Evolutionary conservation across 2,113 vertebrate species (phyloP), one percentile per base, ranked within the genome.

Genomic region (Pterocles gutturalis): DNA sequence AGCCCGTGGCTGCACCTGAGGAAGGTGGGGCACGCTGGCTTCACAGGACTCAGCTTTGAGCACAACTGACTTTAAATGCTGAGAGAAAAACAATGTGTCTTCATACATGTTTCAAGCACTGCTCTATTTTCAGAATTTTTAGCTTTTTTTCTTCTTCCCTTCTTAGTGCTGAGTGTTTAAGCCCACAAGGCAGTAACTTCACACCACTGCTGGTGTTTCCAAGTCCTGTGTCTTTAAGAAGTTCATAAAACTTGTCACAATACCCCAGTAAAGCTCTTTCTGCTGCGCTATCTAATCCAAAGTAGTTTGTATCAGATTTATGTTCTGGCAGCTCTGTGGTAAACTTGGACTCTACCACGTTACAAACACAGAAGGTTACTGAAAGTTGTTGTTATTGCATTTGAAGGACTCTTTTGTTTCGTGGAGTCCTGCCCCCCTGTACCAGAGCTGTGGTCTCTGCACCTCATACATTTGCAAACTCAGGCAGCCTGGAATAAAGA

Each of bases 301-400:
- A 95, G 92, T 89, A 77, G 83, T 96, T 97, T 96, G 57, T 94
- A 94, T 94, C 94, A 97, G 96, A 96, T 97, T 95, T 97, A 93
- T 80, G 53, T 93, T 92, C 91, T 95, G 97, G 92, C 94, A 91
- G 94, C 86, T 92, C 92, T 87, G 73, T 65, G 89, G 83, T 93
- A 95, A 95, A 96, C 91, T 92, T 96, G 87, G 91, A 91, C 94
- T 95, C 87, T 49, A 87, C 89, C 89, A 84, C 80, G 43, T 53
- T 90, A 54, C 90, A 87, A 96, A 84, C 77, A 76, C 76, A 93
- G 82, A 93, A 95, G 89, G 89, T 91, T 95, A 72, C 72, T 95
- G 84, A 76, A 95, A 93, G 36, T 83, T 90, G 71, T 88, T 93
- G 48, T 95, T 93, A 91, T 7, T 93, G 87, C 72, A 67, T 89